Percentiles rank a stretch among this genome's conserved stretches.
These are phyloP conservation scores for Thryonomys swinderianus DNA, from an alignment of 2,113 vertebrate genomes.

Conservation along the genomic window DNA sequence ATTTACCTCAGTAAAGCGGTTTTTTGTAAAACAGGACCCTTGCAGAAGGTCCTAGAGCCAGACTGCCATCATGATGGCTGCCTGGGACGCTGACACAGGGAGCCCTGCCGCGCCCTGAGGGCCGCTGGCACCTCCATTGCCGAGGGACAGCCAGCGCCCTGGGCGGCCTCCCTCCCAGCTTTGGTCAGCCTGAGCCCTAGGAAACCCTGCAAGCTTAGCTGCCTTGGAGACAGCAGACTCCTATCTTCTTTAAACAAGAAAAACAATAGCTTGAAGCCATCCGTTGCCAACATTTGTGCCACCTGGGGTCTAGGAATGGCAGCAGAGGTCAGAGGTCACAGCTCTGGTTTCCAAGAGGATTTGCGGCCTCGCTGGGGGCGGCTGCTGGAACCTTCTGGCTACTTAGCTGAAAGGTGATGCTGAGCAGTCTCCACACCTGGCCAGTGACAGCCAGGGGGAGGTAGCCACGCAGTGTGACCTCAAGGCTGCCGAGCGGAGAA, in stretches of 20 bases:
- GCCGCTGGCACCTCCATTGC: not conserved
- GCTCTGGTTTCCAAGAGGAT: not conserved
- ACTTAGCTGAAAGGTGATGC: not conserved
- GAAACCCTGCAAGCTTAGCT: not conserved
- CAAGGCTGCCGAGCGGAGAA: not conserved
- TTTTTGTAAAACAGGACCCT: not conserved
- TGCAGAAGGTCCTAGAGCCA: not conserved
- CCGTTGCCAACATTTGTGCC: not conserved
- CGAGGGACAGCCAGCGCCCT: not conserved
- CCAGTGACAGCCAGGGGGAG: not conserved
- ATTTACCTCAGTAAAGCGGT: not conserved
- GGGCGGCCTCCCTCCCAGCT: not conserved
- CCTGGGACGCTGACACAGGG: not conserved
- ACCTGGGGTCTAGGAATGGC: not conserved
- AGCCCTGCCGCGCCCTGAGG: not conserved
- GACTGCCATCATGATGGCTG: not conserved
- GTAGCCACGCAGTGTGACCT: not conserved
- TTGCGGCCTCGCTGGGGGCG: accelerated
- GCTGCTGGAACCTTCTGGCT: not conserved
- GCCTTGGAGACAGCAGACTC: not conserved
- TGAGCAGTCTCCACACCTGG: not conserved
- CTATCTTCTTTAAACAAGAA: not conserved
- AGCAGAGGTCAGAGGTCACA: not conserved
- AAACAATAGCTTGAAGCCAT: not conserved
- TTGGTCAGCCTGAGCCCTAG: not conserved